These are phyloP conservation scores for Momotus momota DNA, from an alignment of 2,797 vertebrate species.

Conservation along the genomic window DNA sequence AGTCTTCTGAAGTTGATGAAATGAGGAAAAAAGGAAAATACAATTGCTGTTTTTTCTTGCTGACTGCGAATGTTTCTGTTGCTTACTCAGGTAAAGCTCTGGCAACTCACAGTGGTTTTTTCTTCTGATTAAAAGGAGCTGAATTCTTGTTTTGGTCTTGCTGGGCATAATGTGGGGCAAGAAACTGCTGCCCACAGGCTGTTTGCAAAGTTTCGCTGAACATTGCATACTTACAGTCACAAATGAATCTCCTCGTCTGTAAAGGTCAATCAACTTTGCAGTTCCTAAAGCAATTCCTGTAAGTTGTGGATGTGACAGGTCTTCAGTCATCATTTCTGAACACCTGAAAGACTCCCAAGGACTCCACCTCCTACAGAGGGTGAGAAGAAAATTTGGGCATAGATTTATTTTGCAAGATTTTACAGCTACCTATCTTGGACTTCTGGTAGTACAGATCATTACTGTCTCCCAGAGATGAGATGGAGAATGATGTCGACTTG, in stretches of 20 bases:
- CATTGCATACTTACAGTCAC: neutral
- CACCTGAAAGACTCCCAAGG: slow-evolving; percentile 11
- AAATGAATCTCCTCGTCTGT: slow-evolving; percentile 6
- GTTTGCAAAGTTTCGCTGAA: slow-evolving; percentile 46
- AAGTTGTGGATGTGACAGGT: slow-evolving; percentile 28
- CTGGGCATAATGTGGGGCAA: slow-evolving; percentile 34
- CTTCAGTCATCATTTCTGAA: neutral
- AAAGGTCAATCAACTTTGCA: slow-evolving; percentile 28
- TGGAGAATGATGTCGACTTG: neutral
- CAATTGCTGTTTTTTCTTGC: slow-evolving; percentile 19
- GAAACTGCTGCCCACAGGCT: slow-evolving; percentile 22
- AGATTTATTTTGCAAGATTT: neutral
- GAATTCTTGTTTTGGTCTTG: slow-evolving; percentile 36
- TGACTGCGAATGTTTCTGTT: slow-evolving; percentile 50
- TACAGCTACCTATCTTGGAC: neutral
- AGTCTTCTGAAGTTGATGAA: slow-evolving; percentile 37
- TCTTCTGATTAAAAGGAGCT: slow-evolving; percentile 36
- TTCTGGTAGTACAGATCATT: neutral
- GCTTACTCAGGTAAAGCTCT: slow-evolving; percentile 55
- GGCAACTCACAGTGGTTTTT: slow-evolving; percentile 37
- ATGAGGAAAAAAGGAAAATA: slow-evolving; percentile 24
- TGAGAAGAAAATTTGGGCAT: slow-evolving; percentile 7
- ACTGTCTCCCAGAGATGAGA: neutral
- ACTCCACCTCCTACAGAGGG: slow-evolving; percentile 2
- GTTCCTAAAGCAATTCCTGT: slow-evolving; percentile 44